phyloP scores from a whole-genome alignment of 2,113 vertebrate genomes.

The Coptodon bakossiorum region DNA sequence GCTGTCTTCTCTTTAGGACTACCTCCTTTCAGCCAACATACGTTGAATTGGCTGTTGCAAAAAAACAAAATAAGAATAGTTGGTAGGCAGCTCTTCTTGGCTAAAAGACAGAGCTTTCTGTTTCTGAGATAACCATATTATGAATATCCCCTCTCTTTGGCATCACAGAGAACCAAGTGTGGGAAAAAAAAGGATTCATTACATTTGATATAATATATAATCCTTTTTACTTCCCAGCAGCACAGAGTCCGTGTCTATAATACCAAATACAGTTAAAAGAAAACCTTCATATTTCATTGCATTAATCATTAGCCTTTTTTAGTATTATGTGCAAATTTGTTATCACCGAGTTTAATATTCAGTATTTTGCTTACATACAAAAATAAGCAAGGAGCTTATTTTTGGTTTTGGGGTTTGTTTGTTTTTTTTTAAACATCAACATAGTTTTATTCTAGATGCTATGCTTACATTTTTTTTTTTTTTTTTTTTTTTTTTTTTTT shows the following conservation, averaged over 20 bases:
- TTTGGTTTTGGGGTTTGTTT: neutral
- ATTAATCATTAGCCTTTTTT: neutral
- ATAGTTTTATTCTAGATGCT: neutral
- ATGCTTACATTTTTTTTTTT: neutral
- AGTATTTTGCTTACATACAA: neutral
- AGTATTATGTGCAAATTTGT: neutral
- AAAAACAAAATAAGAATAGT: neutral
- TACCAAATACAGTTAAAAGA: neutral
- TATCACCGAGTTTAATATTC: neutral
- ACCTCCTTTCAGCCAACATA: neutral
- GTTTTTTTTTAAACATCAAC: neutral
- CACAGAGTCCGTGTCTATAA: neutral
- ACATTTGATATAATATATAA: neutral
- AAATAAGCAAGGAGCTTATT: neutral
- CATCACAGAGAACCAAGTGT: neutral
- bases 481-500: too few relatives aligned
- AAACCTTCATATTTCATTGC: neutral
- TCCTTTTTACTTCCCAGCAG: neutral
- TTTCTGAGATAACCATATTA: neutral
- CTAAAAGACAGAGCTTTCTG: neutral
- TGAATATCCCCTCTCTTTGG: fast-evolving
- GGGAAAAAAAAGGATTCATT: neutral
- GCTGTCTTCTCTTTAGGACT: neutral
- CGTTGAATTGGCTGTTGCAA: neutral
- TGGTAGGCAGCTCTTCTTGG: neutral